Percentiles rank a stretch among this genome's conserved stretches.
Evolutionary conservation across 2,113 vertebrate genomes (phyloP).

Genomic region (Butorides virescens): DNA sequence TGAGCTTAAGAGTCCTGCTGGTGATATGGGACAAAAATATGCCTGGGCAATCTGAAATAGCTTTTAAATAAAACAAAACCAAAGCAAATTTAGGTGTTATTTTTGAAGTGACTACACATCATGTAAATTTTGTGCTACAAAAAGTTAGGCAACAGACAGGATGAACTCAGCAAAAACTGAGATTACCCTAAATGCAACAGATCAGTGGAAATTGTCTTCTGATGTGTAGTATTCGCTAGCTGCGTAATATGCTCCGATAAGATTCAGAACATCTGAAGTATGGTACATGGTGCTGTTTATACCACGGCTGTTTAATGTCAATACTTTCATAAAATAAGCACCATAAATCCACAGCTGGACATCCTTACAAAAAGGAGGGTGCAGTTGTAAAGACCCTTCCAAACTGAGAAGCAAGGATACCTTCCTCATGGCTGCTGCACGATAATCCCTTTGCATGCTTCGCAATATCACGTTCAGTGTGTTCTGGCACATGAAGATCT

Average conservation of each 20-base stretch:
- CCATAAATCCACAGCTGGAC: not conserved
- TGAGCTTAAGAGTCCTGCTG: slow-evolving; percentile 50
- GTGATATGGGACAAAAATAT: slow-evolving; percentile 47
- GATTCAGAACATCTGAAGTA: not conserved
- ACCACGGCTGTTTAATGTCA: not conserved
- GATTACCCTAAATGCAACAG: not conserved
- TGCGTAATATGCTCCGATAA: not conserved
- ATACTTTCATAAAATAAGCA: not conserved
- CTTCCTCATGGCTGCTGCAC: not conserved
- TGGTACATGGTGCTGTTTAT: not conserved
- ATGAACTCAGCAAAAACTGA: slow-evolving; percentile 13
- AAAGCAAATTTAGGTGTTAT: not conserved
- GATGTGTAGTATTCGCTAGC: not conserved
- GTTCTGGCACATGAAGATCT: not conserved
- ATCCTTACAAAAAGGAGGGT: not conserved
- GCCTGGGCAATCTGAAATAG: slow-evolving; percentile 36
- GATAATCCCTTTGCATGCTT: not conserved
- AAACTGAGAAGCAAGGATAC: not conserved
- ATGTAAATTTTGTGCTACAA: not conserved
- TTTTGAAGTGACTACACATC: slow-evolving; percentile 1
- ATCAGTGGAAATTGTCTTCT: not conserved
- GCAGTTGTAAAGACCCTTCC: not conserved
- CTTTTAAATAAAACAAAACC: slow-evolving; percentile 52
- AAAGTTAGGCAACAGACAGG: slow-evolving; percentile 6
- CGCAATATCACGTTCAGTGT: rapidly evolving